Percentiles rank a stretch among this genome's conserved stretches.
These are phyloP conservation scores for Pachycephus smyrnensis DNA, from an alignment of 2,888 invertebrate genomes.

Conservation along the genomic window DNA sequence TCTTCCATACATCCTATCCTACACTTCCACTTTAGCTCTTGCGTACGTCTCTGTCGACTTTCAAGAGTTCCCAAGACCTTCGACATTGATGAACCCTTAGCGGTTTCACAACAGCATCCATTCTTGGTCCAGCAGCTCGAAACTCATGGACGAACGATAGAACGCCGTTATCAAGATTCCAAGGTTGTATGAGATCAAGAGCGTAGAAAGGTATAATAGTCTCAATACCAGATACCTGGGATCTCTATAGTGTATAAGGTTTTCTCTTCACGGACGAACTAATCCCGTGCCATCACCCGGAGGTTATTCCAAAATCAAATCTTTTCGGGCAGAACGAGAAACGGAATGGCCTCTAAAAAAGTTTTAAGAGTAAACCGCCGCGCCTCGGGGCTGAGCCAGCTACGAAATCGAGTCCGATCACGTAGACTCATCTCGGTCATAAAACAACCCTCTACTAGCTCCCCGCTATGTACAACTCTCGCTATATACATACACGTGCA, in stretches of 20 bases:
- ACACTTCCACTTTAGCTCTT: background rate
- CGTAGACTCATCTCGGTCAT: conserved; percentile 60
- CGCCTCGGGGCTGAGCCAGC: conserved; percentile 20
- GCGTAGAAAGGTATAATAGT: background rate
- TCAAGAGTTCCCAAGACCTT: background rate
- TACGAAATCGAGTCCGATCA: conserved; percentile 53
- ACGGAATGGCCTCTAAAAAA: conserved; percentile 46
- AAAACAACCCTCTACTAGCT: conserved; percentile 37
- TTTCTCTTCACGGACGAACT: background rate
- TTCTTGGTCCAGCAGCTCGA: too few species aligned
- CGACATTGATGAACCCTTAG: background rate
- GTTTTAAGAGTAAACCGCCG: conserved; percentile 40
- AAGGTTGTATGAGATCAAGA: background rate
- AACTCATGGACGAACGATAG: background rate
- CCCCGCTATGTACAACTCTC: conserved; percentile 3
- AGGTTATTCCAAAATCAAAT: conserved; percentile 31
- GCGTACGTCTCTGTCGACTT: background rate
- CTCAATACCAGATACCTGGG: background rate
- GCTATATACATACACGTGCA: background rate
- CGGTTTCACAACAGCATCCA: too few species aligned
- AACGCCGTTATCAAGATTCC: background rate
- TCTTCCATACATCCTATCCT: conserved; percentile 11
- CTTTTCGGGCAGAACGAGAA: conserved; percentile 24
- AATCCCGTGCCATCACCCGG: background rate
- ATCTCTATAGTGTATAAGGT: background rate